Conservation (phyloP, 2,113 vertebrate species). For the Tringa solitaria region DNA sequence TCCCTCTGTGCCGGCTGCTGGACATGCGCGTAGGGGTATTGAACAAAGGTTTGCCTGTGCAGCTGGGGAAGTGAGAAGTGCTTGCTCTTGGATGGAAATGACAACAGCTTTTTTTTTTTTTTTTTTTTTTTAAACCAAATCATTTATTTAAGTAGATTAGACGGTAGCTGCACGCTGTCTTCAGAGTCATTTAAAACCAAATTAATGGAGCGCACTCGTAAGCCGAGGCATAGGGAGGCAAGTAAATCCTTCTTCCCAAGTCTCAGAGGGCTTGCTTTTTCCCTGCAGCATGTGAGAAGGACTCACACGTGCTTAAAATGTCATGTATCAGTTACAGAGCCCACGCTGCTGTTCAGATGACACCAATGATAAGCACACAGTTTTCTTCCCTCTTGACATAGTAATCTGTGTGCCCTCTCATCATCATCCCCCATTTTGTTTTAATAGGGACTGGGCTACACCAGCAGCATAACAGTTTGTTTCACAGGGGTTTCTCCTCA, state of each 20-base stretch:
- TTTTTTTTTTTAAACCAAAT: background rate
- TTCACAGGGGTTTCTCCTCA: background rate
- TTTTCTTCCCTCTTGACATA: background rate
- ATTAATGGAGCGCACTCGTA: background rate
- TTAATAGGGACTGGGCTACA: background rate
- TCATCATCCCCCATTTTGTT: background rate
- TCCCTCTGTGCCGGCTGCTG: background rate
- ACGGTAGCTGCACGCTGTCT: background rate
- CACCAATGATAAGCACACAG: background rate
- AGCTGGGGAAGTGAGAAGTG: background rate
- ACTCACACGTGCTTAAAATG: background rate
- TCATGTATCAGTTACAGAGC: background rate
- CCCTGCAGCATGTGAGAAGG: background rate
- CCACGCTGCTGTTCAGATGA: background rate
- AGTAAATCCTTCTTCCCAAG: background rate
- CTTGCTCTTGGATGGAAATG: fast-evolving
- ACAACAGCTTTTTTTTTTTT: background rate
- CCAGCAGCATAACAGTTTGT: background rate
- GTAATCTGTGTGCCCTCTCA: background rate
- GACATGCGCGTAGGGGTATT: background rate
- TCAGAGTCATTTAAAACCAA: background rate
- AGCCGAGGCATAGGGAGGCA: background rate
- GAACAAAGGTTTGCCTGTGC: background rate
- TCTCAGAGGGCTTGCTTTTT: background rate
- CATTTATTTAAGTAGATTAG: background rate